A percentile compares a stretch with the other conserved stretches of the same genome.
phyloP scores from a whole-genome alignment of 2,797 vertebrate species.

The Tokudaia tokunoshimensis region DNA sequence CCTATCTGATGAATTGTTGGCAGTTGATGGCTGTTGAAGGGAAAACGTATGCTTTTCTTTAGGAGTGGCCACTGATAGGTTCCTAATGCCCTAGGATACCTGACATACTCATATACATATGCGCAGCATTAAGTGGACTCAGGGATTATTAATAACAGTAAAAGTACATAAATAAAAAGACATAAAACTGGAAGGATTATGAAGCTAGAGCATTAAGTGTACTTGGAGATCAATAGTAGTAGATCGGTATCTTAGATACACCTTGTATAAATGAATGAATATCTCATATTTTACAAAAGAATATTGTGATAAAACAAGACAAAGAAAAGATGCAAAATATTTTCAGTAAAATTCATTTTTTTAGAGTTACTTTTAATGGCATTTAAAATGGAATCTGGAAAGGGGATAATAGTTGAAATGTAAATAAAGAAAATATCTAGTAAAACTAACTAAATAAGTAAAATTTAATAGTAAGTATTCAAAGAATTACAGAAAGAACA shows the following conservation, averaged over 20 bases:
- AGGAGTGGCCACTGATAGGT: neutral
- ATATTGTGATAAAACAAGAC: neutral
- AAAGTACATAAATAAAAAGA: neutral
- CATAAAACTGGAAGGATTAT: neutral
- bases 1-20: neutral
- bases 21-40: neutral
- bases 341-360: neutral
- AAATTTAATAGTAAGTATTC: neutral
- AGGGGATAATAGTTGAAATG: too few species aligned
- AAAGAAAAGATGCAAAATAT: neutral
- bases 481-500: neutral
- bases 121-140: neutral
- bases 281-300: neutral
- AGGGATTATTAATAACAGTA: neutral
- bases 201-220: neutral
- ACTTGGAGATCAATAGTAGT: neutral
- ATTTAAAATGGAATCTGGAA: neutral
- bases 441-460: too few species aligned
- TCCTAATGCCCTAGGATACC: neutral
- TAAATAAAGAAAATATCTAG: too few species aligned
- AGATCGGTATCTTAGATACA: neutral
- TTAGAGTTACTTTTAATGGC: neutral
- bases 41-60: neutral
- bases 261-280: neutral
- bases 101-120: neutral